Percentiles rank a stretch among this genome's conserved stretches.
phyloP scores from a whole-genome alignment of 2,888 invertebrate species.

The Hymenopus coronatus region DNA sequence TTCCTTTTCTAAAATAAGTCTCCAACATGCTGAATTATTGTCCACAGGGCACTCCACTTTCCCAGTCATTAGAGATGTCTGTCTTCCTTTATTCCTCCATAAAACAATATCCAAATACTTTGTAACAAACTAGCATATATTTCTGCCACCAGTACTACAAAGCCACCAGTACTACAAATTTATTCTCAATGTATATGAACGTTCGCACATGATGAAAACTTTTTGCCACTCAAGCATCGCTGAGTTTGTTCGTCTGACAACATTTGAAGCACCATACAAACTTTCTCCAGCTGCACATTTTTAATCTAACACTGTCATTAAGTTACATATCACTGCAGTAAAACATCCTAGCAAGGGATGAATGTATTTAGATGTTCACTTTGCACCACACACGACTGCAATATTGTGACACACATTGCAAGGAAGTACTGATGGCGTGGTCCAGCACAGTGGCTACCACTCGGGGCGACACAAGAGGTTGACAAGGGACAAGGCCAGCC shows the following conservation, averaged over 20 bases:
- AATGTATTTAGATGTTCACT: background rate
- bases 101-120: background rate
- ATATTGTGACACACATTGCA: conserved; percentile 13
- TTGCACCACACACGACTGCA: background rate
- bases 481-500: conserved; percentile 23
- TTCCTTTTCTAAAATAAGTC: conserved; percentile 33
- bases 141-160: too few relatives aligned
- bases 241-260: background rate
- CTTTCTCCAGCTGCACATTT: background rate
- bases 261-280: background rate
- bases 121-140: too few relatives aligned
- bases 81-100: background rate
- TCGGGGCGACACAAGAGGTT: conserved; percentile 21
- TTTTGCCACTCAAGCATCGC: too few relatives aligned
- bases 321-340: background rate
- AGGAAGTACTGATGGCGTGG: conserved; percentile 1
- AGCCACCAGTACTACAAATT: too few relatives aligned
- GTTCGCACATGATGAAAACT: too few relatives aligned
- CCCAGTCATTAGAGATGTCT: conserved; percentile 29
- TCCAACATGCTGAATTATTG: conserved; percentile 34
- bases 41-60: conserved; percentile 27
- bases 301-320: background rate
- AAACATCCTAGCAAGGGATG: too few relatives aligned
- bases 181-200: too few relatives aligned
- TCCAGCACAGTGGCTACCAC: conserved; percentile 15